A percentile compares a stretch with the other conserved stretches of the same genome.
phyloP scores from a whole-genome alignment of 2,797 vertebrate genomes.

The Sardinella longiceps region DNA sequence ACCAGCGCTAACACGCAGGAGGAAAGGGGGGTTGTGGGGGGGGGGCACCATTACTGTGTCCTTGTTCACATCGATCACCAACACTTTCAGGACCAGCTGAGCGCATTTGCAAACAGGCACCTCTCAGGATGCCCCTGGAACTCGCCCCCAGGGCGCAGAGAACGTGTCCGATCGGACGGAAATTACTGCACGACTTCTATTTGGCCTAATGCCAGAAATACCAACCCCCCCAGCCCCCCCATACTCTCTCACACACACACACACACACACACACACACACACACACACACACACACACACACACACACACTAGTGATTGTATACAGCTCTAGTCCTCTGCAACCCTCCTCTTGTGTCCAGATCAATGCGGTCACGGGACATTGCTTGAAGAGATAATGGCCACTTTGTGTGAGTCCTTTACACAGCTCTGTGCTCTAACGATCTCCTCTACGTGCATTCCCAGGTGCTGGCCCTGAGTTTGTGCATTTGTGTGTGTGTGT shows the following conservation, averaged over 20 bases:
- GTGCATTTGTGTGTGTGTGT: neutral
- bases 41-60: neutral
- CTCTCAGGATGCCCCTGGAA: neutral
- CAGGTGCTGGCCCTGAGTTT: neutral
- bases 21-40: neutral
- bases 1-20: neutral
- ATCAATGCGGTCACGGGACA: slow-evolving; percentile 29
- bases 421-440: neutral
- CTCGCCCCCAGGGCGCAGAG: neutral
- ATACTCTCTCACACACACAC: neutral
- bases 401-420: slow-evolving; percentile 50
- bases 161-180: neutral
- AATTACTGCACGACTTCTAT: neutral
- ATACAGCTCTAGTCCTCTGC: neutral
- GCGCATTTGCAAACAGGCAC: slow-evolving; percentile 7
- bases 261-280: slow-evolving; percentile 1
- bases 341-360: neutral
- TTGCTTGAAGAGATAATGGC: slow-evolving; percentile 47
- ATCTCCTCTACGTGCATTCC: neutral
- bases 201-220: neutral
- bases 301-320: neutral
- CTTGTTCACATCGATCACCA: slow-evolving; percentile 11
- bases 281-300: neutral
- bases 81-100: neutral
- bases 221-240: neutral